These are phyloP conservation scores for Leptinotarsa rubiginosa DNA, from an alignment of 2,888 invertebrate genomes.

Conservation along the genomic window DNA sequence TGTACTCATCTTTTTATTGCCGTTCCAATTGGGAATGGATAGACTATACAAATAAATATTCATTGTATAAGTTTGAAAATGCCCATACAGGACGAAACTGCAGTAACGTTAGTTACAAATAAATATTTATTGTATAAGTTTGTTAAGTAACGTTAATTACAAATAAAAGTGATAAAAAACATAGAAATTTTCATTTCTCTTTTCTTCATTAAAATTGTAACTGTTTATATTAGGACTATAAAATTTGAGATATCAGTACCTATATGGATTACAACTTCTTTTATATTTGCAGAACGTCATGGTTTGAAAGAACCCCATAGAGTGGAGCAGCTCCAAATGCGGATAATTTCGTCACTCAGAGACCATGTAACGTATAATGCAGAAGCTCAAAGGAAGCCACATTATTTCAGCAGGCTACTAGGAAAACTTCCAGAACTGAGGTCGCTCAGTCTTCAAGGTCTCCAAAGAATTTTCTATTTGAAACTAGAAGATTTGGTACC, in stretches of 20 bases:
- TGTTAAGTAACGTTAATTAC: no score
- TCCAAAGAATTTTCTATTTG: constrained; percentile 93
- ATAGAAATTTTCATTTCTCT: no score
- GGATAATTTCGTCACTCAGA: constrained; percentile 92
- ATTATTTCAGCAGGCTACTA: constrained; percentile 92
- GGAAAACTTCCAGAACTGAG: constrained; percentile 93
- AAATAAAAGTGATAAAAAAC: no score
- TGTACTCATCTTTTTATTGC: no score
- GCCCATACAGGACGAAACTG: no score
- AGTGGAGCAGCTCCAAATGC: constrained; percentile 96
- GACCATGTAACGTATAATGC: constrained; percentile 96
- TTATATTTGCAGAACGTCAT: constrained; percentile 80
- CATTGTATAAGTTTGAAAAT: no score
- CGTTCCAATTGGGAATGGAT: no score
- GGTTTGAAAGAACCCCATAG: constrained; percentile 91
- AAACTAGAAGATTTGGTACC: constrained; percentile 93
- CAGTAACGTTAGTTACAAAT: no score
- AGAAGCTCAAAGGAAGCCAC: constrained; percentile 88
- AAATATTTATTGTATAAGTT: no score
- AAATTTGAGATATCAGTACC: background rate
- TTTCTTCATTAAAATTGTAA: no score
- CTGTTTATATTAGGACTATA: no score
- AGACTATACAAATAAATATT: no score
- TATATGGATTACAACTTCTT: background rate
- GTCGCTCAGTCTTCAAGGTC: constrained; percentile 91